Conservation (phyloP, 2,888 invertebrate genomes). For the Dione vanillae region DNA sequence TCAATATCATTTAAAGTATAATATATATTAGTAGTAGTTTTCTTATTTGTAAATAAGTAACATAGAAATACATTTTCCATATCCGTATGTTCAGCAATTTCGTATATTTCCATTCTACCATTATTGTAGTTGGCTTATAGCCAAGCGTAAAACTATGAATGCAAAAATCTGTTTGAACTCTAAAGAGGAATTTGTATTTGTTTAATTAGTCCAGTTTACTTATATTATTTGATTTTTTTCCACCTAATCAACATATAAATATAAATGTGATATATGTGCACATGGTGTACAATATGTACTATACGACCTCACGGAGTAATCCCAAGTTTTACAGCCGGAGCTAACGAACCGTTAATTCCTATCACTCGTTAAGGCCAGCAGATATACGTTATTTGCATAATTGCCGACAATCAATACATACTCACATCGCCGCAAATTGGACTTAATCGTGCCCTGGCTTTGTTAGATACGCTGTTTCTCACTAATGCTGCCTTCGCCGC, state of each 20-base stretch:
- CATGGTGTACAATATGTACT: slow-evolving; percentile 13
- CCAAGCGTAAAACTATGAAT: slow-evolving; percentile 17
- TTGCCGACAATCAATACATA: slow-evolving; percentile 73
- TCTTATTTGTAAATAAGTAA: neutral
- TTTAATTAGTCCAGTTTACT: neutral
- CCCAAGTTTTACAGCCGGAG: slow-evolving; percentile 49
- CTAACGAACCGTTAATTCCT: slow-evolving; percentile 66
- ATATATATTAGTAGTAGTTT: too few relatives aligned
- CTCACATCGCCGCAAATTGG: slow-evolving; percentile 59
- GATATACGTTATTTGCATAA: slow-evolving; percentile 72
- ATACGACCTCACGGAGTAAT: slow-evolving; percentile 24
- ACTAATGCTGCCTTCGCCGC: slow-evolving; percentile 15
- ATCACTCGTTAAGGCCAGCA: slow-evolving; percentile 63
- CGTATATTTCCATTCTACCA: slow-evolving; percentile 35
- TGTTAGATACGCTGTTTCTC: slow-evolving; percentile 20
- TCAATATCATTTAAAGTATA: neutral
- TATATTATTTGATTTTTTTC: neutral
- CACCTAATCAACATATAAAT: neutral
- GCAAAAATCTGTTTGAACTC: slow-evolving; percentile 12
- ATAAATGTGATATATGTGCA: neutral
- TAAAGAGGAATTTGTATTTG: slow-evolving; percentile 5
- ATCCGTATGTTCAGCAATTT: slow-evolving; percentile 24
- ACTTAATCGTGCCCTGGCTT: slow-evolving; percentile 14
- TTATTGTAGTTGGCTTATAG: slow-evolving; percentile 22
- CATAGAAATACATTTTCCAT: slow-evolving; percentile 1